These are phyloP conservation scores for Rhinogobius similis DNA, from an alignment of 2,113 vertebrate species.

Conservation along the genomic window DNA sequence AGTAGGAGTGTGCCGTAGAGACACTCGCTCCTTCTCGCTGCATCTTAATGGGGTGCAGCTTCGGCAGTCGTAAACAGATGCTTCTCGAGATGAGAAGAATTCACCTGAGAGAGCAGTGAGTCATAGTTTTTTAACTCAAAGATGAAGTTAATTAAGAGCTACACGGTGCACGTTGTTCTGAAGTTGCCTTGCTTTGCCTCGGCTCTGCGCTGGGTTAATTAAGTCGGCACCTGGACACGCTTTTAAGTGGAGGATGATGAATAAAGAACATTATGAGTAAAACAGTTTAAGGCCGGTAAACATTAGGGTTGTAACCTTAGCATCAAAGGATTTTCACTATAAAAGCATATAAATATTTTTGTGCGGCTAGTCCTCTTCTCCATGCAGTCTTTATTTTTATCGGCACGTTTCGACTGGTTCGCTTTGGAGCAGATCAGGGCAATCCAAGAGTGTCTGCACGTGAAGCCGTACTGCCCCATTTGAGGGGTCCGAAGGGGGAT, in stretches of 20 bases:
- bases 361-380: background rate
- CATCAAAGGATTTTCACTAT: background rate
- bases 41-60: slow-evolving; percentile 6
- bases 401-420: no score
- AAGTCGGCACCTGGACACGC: background rate
- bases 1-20: background rate
- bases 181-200: background rate
- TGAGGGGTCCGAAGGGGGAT: no score
- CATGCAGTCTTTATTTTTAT: no score
- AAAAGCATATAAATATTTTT: background rate
- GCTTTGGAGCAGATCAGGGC: no score
- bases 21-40: background rate
- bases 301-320: background rate
- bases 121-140: slow-evolving; percentile 2
- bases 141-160: slow-evolving; percentile 7
- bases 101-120: slow-evolving; percentile 10
- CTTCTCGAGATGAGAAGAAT: slow-evolving; percentile 2
- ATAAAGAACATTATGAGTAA: background rate
- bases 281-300: background rate
- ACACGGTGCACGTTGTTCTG: background rate
- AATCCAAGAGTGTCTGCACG: no score
- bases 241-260: background rate
- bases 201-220: background rate
- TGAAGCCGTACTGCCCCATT: no score
- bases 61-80: slow-evolving; percentile 3